Conservation (phyloP, 1,140 invertebrate species). For the Drosophila burlai region DNA sequence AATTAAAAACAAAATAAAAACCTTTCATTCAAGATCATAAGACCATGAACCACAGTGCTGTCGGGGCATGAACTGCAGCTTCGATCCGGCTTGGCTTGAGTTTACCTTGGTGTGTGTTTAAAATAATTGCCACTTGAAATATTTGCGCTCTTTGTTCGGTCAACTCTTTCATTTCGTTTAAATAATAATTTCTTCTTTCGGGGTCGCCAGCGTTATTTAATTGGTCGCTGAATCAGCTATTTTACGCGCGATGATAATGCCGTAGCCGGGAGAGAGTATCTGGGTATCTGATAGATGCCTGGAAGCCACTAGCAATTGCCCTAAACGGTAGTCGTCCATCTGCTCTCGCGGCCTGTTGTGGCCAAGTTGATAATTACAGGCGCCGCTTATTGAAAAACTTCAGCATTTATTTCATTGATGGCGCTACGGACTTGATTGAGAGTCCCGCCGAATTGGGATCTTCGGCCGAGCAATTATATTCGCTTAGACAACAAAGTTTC, state of each 20-base stretch:
- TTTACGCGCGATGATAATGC: slow-evolving; percentile 37
- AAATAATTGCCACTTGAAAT: slow-evolving; percentile 83
- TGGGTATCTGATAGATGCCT: slow-evolving; percentile 58
- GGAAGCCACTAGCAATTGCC: slow-evolving; percentile 70
- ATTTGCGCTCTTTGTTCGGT: slow-evolving; percentile 70
- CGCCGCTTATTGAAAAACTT: slow-evolving; percentile 72
- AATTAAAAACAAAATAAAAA: too few species aligned
- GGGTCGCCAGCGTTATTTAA: slow-evolving; percentile 54
- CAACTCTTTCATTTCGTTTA: slow-evolving; percentile 73
- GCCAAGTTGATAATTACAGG: slow-evolving; percentile 72
- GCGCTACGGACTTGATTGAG: slow-evolving; percentile 61
- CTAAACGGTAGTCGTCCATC: slow-evolving; percentile 78
- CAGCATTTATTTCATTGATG: slow-evolving; percentile 62
- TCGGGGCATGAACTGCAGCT: slow-evolving; percentile 21
- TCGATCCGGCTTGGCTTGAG: slow-evolving; percentile 39
- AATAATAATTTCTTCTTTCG: slow-evolving; percentile 44
- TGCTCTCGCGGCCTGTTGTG: slow-evolving; percentile 59
- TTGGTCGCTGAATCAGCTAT: slow-evolving; percentile 82
- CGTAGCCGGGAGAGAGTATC: slow-evolving; percentile 35
- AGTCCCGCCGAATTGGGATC: slow-evolving; percentile 42
- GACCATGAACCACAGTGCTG: slow-evolving; percentile 13
- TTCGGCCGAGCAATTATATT: slow-evolving; percentile 68
- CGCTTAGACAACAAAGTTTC: slow-evolving; percentile 66
- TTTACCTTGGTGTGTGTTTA: slow-evolving; percentile 68
- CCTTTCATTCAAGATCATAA: too few species aligned